A percentile compares a stretch with the other conserved stretches of the same genome.
These are phyloP conservation scores for Hoplostethus mediterraneus DNA, from an alignment of 2,797 vertebrate genomes.

Conservation along the genomic window DNA sequence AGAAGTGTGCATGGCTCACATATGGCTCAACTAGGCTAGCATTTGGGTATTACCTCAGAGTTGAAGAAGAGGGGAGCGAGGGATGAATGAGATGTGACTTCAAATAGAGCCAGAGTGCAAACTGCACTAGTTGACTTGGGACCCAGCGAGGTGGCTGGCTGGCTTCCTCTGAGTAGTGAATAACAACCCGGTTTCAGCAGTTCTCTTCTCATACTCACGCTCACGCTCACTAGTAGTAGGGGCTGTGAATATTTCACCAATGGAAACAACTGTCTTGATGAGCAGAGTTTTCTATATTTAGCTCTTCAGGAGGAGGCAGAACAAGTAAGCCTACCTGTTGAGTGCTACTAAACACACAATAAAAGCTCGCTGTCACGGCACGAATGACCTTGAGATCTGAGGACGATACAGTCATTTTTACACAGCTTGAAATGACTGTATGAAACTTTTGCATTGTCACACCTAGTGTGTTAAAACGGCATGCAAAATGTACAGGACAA, in stretches of 20 bases:
- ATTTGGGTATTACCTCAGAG: slow-evolving; percentile 73
- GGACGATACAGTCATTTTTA: slow-evolving; percentile 85
- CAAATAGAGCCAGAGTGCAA: slow-evolving; percentile 57
- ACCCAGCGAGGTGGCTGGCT: slow-evolving; percentile 19
- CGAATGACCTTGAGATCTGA: slow-evolving; percentile 88
- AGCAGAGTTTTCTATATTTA: slow-evolving; percentile 72
- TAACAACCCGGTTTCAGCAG: slow-evolving; percentile 54
- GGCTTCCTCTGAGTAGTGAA: slow-evolving; percentile 45
- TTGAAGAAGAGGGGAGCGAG: slow-evolving; percentile 67
- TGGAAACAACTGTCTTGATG: slow-evolving; percentile 73
- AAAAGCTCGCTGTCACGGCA: slow-evolving; percentile 54
- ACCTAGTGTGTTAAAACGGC: slow-evolving; percentile 37
- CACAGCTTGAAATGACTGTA: slow-evolving; percentile 27
- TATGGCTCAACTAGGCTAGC: slow-evolving; percentile 74
- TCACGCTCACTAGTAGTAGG: slow-evolving; percentile 64
- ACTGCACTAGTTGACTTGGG: slow-evolving; percentile 53
- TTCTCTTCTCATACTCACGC: slow-evolving; percentile 52
- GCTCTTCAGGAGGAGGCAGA: slow-evolving; percentile 27
- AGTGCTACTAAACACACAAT: slow-evolving; percentile 23
- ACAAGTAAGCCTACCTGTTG: slow-evolving; percentile 69
- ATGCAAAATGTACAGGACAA: background rate
- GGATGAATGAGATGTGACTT: slow-evolving; percentile 64
- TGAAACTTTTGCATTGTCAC: slow-evolving; percentile 50
- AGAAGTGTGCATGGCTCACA: slow-evolving; percentile 79
- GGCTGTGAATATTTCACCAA: slow-evolving; percentile 73